Evolutionary conservation across 2,113 vertebrate genomes (phyloP).

Genomic region (Corythornis cristatus): DNA sequence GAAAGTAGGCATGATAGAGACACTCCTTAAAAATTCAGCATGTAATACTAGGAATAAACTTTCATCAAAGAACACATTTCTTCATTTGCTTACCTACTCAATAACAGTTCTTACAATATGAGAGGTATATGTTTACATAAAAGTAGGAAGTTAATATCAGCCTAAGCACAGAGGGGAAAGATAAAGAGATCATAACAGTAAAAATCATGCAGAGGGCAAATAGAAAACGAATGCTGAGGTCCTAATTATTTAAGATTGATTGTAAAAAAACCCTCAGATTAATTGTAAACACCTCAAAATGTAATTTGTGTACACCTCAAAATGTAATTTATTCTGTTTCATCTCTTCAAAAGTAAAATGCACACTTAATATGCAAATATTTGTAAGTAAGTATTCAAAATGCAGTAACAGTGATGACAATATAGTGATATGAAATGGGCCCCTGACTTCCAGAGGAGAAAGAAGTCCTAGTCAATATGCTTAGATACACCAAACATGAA

Average conservation of each 20-base stretch:
- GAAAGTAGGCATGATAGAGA: neutral
- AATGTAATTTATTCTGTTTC: neutral
- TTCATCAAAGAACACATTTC: neutral
- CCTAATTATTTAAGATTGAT: neutral
- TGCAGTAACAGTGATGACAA: neutral
- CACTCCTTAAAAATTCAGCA: neutral
- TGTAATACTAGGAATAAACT: neutral
- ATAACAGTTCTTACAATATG: neutral
- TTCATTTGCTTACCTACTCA: neutral
- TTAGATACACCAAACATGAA: accelerated
- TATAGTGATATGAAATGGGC: neutral
- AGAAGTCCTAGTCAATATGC: neutral
- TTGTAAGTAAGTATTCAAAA: neutral
- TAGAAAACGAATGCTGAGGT: neutral
- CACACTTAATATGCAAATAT: neutral
- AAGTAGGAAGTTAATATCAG: neutral
- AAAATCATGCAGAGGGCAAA: neutral
- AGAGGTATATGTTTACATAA: neutral
- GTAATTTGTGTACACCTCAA: no score
- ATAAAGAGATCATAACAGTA: neutral
- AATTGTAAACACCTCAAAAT: neutral
- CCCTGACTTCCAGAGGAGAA: neutral
- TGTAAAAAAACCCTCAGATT: neutral
- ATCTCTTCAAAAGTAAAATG: neutral
- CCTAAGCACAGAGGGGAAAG: neutral